These are phyloP conservation scores for Glandiceps talaboti DNA, from an alignment of 53 echinoderm and acorn worm species.

Conservation along the genomic window DNA sequence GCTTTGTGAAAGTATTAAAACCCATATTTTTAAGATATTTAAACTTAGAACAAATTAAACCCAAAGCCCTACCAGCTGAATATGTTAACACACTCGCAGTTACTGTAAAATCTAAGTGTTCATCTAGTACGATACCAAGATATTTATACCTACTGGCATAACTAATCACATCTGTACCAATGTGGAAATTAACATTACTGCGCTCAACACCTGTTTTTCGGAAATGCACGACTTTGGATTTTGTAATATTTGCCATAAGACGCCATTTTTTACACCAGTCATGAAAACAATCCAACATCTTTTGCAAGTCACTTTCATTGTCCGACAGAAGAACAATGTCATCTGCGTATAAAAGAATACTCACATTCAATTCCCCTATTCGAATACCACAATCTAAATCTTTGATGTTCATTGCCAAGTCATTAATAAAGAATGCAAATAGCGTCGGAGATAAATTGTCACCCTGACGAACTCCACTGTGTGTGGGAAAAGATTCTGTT, in stretches of 20 bases:
- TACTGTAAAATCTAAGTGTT: neutral
- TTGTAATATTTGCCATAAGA: neutral
- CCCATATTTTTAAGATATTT: neutral
- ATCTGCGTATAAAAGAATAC: neutral
- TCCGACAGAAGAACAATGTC: neutral
- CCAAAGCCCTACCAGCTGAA: neutral
- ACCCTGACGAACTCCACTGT: neutral
- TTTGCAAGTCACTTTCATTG: neutral
- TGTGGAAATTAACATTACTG: neutral
- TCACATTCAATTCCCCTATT: neutral
- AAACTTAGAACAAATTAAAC: neutral
- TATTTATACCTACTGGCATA: neutral
- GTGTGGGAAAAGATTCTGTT: neutral
- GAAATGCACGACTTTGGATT: neutral
- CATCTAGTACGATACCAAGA: neutral
- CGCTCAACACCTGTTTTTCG: neutral
- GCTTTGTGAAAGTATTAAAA: neutral
- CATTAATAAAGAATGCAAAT: neutral
- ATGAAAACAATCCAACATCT: neutral
- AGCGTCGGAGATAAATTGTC: neutral
- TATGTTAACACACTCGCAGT: neutral
- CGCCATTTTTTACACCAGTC: neutral
- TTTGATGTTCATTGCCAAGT: neutral
- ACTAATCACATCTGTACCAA: neutral
- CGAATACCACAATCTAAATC: neutral